These are phyloP conservation scores for Kryptopterus vitreolus DNA, from an alignment of 2,797 vertebrate genomes.

Conservation along the genomic window DNA sequence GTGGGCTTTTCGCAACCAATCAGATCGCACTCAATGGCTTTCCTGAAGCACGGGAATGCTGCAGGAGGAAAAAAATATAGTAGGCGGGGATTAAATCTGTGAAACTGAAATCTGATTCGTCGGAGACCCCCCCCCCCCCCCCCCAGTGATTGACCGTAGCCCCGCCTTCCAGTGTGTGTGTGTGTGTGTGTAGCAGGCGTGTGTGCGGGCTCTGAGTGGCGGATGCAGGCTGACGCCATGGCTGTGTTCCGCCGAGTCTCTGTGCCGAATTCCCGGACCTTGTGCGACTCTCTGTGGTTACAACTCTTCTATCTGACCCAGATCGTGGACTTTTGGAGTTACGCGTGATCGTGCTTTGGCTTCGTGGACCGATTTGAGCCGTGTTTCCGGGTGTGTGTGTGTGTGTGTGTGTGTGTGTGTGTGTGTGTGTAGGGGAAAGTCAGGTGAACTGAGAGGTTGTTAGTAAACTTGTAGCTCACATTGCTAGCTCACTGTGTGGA, in stretches of 20 bases:
- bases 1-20: slow-evolving; percentile 3
- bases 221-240: slow-evolving; percentile 51
- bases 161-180: slow-evolving; percentile 5
- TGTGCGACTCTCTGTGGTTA: not conserved
- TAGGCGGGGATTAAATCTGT: not conserved
- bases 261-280: slow-evolving; percentile 61
- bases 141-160: not conserved
- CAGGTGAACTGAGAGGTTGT: slow-evolving; percentile 13
- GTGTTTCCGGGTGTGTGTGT: not conserved
- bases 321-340: not conserved
- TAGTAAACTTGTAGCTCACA: slow-evolving; percentile 14
- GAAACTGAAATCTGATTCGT: not conserved
- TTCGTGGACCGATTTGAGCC: not conserved
- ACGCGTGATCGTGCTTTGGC: not conserved
- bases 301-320: not conserved
- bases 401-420: too few relatives aligned
- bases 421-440: not conserved
- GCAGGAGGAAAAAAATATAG: not conserved
- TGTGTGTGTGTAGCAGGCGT: not conserved
- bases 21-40: not conserved
- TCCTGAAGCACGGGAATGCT: not conserved
- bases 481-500: not conserved
- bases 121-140: too few relatives aligned
- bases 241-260: slow-evolving; percentile 62
- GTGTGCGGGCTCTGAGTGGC: slow-evolving; percentile 50